phyloP scores from a whole-genome alignment of 53 echinoderm and acorn worm species.

The Apostichopus leukothele region DNA sequence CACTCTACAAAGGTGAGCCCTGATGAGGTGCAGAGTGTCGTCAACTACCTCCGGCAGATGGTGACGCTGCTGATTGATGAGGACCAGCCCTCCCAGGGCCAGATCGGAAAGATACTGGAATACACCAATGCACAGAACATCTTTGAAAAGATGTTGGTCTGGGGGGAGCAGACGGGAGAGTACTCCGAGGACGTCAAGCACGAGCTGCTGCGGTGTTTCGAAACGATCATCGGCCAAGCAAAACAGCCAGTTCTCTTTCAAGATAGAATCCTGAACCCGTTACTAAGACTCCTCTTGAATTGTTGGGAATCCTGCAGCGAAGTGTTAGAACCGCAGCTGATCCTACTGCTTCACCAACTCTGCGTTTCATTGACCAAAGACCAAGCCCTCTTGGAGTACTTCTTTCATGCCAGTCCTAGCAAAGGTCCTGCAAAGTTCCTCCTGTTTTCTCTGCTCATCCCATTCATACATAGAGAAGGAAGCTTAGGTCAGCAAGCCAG shows the following conservation, averaged over 20 bases:
- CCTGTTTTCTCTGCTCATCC: constrained; percentile 92
- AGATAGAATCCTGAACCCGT: constrained; percentile 81
- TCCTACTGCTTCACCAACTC: constrained; percentile 85
- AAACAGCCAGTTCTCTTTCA: constrained; percentile 85
- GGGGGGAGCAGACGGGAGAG: constrained; percentile 77
- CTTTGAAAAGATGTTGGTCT: constrained; percentile 78
- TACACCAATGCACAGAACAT: constrained; percentile 71
- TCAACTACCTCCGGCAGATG: constrained; percentile 92
- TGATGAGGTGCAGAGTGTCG: constrained; percentile 89
- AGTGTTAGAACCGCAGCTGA: constrained; percentile 77
- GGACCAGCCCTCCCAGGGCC: constrained; percentile 63
- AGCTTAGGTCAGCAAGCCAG: constrained; percentile 88
- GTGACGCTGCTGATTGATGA: constrained; percentile 91
- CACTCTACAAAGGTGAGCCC: constrained; percentile 54
- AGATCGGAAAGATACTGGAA: constrained; percentile 79
- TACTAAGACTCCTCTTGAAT: constrained; percentile 74
- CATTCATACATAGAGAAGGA: constrained; percentile 93
- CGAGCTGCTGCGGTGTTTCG: constrained; percentile 80
- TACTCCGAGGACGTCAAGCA: constrained; percentile 79
- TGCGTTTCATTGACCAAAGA: constrained; percentile 91
- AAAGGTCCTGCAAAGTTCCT: constrained; percentile 99
- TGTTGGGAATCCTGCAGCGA: constrained; percentile 79
- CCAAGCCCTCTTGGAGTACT: constrained; percentile 79
- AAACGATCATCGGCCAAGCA: constrained; percentile 81
- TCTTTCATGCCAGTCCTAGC: constrained; percentile 98